phyloP scores from a whole-genome alignment of 2,888 invertebrate species.

The Ferrisia virgata region DNA sequence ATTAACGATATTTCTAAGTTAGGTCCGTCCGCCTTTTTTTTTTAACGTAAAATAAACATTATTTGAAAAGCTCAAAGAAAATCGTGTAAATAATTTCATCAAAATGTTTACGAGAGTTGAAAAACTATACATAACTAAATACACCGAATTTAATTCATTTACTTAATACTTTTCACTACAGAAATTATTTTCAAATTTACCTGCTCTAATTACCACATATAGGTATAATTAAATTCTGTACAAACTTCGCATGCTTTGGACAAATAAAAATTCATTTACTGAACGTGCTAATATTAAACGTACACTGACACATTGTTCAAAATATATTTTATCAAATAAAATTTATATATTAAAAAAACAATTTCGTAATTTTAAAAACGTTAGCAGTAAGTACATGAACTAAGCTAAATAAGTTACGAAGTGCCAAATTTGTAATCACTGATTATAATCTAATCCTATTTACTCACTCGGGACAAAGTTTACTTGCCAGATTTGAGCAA shows the following conservation, averaged over 20 bases:
- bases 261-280: background rate
- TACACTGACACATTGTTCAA: background rate
- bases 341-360: background rate
- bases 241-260: background rate
- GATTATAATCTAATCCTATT: constrained; percentile 4
- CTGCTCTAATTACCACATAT: background rate
- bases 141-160: background rate
- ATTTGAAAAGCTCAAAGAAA: no score
- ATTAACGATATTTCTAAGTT: no score
- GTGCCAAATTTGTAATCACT: background rate
- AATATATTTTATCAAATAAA: background rate
- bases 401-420: background rate
- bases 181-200: background rate
- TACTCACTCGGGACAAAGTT: background rate
- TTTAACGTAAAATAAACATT: no score
- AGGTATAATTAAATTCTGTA: background rate
- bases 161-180: background rate
- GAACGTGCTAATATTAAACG: background rate
- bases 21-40: no score
- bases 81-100: no score
- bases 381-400: background rate
- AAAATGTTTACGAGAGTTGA: background rate
- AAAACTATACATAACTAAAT: background rate
- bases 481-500: background rate
- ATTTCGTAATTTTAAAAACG: background rate